These are phyloP conservation scores for Acrocephalus kingi DNA, from an alignment of 2,113 vertebrate species.

Conservation along the genomic window DNA sequence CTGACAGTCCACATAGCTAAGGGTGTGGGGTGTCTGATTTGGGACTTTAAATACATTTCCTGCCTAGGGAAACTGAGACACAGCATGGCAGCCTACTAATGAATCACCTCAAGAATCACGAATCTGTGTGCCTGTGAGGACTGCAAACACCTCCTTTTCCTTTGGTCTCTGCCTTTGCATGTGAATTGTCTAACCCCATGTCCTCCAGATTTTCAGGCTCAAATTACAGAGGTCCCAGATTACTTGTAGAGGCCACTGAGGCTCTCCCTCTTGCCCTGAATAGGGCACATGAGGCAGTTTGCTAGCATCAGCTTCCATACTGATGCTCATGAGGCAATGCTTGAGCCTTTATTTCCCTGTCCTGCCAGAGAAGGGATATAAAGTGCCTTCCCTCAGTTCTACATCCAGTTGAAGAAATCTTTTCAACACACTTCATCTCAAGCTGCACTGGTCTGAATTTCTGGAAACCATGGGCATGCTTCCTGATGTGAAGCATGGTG, in stretches of 20 bases:
- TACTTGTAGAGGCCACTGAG: neutral
- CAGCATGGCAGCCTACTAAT: neutral
- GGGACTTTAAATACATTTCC: neutral
- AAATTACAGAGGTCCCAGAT: neutral
- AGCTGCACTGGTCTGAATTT: neutral
- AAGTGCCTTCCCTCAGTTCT: neutral
- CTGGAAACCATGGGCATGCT: neutral
- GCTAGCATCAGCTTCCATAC: neutral
- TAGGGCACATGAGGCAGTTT: neutral
- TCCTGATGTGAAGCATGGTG: neutral
- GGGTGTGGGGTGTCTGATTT: neutral
- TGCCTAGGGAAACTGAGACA: neutral
- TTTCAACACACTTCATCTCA: neutral
- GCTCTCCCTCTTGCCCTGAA: neutral
- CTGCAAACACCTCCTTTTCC: neutral
- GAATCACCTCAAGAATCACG: neutral
- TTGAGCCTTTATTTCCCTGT: neutral
- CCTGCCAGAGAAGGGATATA: neutral
- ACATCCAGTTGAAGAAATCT: neutral
- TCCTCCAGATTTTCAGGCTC: neutral
- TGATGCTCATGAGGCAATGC: neutral
- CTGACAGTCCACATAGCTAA: neutral
- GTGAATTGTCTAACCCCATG: accelerated
- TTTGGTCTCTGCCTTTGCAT: neutral
- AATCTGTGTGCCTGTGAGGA: neutral